Evolutionary conservation across 1,140 invertebrate genomes (phyloP), one percentile per base, ranked within the genome.

Genomic region (Drosophila persimilis): DNA sequence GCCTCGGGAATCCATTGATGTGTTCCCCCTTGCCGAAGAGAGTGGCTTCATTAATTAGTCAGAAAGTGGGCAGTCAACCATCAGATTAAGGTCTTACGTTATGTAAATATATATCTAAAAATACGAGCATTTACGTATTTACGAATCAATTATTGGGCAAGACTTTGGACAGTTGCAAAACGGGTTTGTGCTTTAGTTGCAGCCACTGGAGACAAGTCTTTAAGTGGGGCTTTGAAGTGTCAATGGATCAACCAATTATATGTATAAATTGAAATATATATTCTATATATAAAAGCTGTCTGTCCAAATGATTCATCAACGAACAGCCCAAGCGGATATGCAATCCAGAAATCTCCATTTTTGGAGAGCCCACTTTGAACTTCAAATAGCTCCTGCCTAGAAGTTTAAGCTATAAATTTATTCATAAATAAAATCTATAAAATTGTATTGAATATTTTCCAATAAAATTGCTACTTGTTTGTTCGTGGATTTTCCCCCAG

Each of bases 61-160:
- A 44, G 29, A 6, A 24, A 71, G 71, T 73, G 71, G 71, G 71
- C 26, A 53, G 41, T 7, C 3, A 57, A 44, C n/a, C 39, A 29
- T 13, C 35, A 13, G 17, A 57, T 24, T 50, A 41, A 35, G 9
- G 29, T 20, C 43, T 57, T 53, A 0, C 41, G 57, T 73, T 73
- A 52, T 57, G 50, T 74, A 73, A 74, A 56, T 73, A 48, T 73
- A 73, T 11, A 13, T 35, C 31, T 35, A 48, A 53, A 73, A 55
- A 62, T 63, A 43, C 70, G 5, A 26, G 24, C 51, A 63, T 63
- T 73, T 47, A 54, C 39, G 24, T 45, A 63, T 63, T 73, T 47
- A 54, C 39, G 43, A 73, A 57, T 69, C 51, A 73, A 63, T 73
- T 56, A 73, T 73, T 73, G 70, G 41, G 47, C 22, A 73, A 73